Evolutionary conservation across 2,113 vertebrate species (phyloP).

Genomic region (Coturnix japonica): DNA sequence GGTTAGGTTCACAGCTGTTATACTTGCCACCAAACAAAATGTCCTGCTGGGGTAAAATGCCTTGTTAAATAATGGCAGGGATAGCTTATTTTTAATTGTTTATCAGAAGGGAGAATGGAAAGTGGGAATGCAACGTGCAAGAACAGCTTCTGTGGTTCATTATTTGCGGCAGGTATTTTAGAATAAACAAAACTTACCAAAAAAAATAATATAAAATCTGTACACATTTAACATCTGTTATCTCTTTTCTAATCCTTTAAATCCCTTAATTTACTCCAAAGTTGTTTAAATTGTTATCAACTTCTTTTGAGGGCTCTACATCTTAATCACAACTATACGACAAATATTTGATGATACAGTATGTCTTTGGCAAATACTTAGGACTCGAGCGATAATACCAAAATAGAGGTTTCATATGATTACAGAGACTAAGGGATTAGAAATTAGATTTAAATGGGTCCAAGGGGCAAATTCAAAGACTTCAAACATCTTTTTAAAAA

Average conservation of each 20-base stretch:
- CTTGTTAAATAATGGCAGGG: neutral
- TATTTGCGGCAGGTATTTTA: constrained; percentile 45
- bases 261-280: constrained; percentile 50
- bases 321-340: constrained; percentile 59
- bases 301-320: constrained; percentile 58
- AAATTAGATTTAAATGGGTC: constrained; percentile 73
- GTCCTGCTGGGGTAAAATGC: neutral
- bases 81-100: neutral
- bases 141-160: neutral
- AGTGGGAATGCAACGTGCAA: neutral
- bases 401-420: constrained; percentile 69
- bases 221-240: constrained; percentile 62
- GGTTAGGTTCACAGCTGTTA: neutral
- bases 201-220: neutral
- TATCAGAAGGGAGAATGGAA: neutral
- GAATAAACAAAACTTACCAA: constrained; percentile 44
- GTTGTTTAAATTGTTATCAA: constrained; percentile 59
- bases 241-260: constrained; percentile 66
- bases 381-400: constrained; percentile 61
- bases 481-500: constrained; percentile 66
- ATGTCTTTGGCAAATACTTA: constrained; percentile 56
- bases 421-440: constrained; percentile 67
- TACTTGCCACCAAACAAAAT: neutral
- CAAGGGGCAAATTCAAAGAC: constrained; percentile 71
- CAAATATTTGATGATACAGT: constrained; percentile 67